phyloP scores from a whole-genome alignment of 53 echinoderm and acorn worm genomes.

The Antedon mediterranea region DNA sequence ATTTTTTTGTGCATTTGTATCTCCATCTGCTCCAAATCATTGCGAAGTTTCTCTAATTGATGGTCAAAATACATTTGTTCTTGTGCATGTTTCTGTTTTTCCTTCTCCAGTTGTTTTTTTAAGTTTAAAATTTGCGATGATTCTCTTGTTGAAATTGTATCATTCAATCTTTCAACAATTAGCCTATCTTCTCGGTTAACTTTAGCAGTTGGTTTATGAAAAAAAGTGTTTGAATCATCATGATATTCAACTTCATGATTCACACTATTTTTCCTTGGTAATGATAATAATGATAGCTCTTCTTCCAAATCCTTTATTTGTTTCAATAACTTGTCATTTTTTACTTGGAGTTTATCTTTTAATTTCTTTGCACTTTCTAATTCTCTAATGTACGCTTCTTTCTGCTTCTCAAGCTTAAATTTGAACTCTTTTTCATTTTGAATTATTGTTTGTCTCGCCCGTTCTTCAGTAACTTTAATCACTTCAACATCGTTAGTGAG shows the following conservation, averaged over 20 bases:
- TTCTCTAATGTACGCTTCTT: conserved; percentile 9
- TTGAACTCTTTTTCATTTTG: conserved; percentile 20
- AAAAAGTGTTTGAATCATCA: background rate
- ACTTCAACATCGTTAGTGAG: conserved; percentile 6
- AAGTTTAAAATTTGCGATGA: background rate
- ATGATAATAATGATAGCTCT: too few relatives aligned
- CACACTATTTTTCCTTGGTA: too few relatives aligned
- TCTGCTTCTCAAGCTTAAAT: conserved; percentile 11
- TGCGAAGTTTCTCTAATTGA: background rate
- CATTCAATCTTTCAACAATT: background rate
- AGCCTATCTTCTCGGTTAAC: background rate
- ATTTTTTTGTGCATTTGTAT: conserved; percentile 12
- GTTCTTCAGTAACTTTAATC: conserved; percentile 9
- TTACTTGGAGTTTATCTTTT: conserved; percentile 22
- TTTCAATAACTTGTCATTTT: conserved; percentile 2
- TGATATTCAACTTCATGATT: too few relatives aligned
- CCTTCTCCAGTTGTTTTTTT: background rate
- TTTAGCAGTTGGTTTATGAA: background rate
- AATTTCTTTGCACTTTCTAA: background rate
- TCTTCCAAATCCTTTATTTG: background rate
- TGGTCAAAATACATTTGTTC: background rate
- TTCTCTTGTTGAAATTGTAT: background rate
- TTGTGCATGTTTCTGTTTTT: conserved; percentile 8
- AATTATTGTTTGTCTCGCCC: conserved; percentile 2
- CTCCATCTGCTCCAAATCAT: conserved; percentile 9